Percentiles rank a stretch among this genome's conserved stretches.
phyloP scores from a whole-genome alignment of 2,113 vertebrate species.

The Melanotaenia duboulayi region DNA sequence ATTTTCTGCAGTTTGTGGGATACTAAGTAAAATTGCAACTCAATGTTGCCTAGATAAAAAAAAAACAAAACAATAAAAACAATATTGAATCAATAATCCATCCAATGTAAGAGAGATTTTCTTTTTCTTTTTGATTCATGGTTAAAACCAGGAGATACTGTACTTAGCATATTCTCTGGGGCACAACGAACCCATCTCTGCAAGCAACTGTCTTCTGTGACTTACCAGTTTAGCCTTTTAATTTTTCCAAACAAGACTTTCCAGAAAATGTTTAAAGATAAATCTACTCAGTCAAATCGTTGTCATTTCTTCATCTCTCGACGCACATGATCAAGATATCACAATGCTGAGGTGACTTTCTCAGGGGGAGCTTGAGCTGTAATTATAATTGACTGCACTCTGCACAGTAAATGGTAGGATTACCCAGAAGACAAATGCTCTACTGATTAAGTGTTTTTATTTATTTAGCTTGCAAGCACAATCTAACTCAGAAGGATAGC shows the following conservation, averaged over 20 bases:
- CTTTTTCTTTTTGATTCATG: too few relatives aligned
- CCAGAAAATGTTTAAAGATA: neutral
- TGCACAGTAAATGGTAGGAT: slow-evolving; percentile 23
- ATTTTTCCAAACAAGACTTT: slow-evolving; percentile 10
- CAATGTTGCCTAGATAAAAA: neutral
- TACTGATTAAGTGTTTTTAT: neutral
- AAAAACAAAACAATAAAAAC: neutral
- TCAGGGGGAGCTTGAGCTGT: slow-evolving; percentile 3
- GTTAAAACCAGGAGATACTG: neutral
- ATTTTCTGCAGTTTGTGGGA: too few relatives aligned
- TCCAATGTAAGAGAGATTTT: too few relatives aligned
- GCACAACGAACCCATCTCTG: neutral
- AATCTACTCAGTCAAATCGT: too few relatives aligned
- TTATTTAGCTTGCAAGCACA: neutral
- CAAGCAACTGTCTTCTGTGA: slow-evolving; percentile 12
- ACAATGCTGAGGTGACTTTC: neutral
- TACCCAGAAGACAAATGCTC: slow-evolving; percentile 7
- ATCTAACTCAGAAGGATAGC: neutral
- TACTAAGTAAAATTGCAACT: neutral
- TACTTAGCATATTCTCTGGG: too few relatives aligned
- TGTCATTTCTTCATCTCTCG: too few relatives aligned
- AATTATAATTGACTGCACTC: slow-evolving; percentile 7
- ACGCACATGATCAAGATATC: too few relatives aligned
- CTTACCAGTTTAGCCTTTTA: neutral
- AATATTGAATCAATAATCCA: neutral